phyloP scores from a whole-genome alignment of 2,113 vertebrate genomes.

The Albula glossodonta region DNA sequence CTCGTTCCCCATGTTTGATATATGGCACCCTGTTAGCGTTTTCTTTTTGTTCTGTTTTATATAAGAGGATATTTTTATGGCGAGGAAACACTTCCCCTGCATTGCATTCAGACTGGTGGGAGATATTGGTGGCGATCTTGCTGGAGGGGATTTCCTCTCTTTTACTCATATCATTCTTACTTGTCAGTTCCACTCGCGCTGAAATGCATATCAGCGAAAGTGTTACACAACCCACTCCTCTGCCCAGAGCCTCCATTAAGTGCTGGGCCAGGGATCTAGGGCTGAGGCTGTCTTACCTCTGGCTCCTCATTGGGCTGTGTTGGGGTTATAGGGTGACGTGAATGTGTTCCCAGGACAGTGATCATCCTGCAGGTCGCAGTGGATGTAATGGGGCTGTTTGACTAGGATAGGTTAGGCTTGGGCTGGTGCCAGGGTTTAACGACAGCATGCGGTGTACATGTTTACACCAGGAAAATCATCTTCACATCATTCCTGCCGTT shows the following conservation, averaged over 20 bases:
- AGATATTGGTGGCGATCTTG: conserved; percentile 41
- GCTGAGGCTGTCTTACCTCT: background rate
- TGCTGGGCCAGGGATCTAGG: background rate
- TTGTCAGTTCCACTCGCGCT: conserved; percentile 50
- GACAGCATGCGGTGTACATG: no score
- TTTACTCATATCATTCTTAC: conserved; percentile 54
- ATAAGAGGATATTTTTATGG: conserved; percentile 42
- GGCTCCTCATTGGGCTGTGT: background rate
- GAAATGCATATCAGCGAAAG: conserved; percentile 46
- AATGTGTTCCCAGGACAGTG: background rate
- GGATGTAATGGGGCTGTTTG: background rate
- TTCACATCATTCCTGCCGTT: no score
- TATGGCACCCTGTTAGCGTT: conserved; percentile 44
- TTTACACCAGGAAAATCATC: no score
- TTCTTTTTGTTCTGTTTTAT: conserved; percentile 38
- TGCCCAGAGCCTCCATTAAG: conserved; percentile 5
- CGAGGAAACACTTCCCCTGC: conserved; percentile 31
- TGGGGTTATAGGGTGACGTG: background rate
- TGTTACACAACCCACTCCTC: conserved; percentile 54
- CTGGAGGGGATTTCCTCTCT: conserved; percentile 57
- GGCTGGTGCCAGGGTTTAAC: no score
- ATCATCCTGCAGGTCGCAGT: background rate
- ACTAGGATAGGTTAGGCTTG: no score
- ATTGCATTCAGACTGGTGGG: conserved; percentile 23
- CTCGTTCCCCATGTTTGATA: conserved; percentile 51